Evolutionary conservation across 2,888 invertebrate genomes (phyloP), one percentile per base, ranked within the genome.

Genomic region (Leuctra nigra): DNA sequence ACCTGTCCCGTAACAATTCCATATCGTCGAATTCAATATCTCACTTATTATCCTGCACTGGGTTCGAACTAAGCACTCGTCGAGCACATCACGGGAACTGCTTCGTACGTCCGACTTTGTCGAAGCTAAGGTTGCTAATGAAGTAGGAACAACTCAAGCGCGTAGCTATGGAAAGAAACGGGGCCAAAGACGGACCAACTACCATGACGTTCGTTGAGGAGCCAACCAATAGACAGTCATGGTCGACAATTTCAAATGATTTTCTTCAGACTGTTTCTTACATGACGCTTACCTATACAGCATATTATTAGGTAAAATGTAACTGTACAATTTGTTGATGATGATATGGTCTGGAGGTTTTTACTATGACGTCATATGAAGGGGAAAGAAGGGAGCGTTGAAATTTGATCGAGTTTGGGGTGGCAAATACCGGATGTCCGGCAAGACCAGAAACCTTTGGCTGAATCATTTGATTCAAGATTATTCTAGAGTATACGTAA

Each of bases 241-340:
- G 11, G 9, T 41, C 16, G 41, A 18, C 41, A 16, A 38, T 38
- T 38, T 38, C 14, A 11, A 38, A 38, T 6, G n/a, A 18, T 41
- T 29, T 29, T 29, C 29, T 29, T 29, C 29, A 7, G 11, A 11
- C 29, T 29, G 29, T 29, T 29, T 29, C 29, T 29, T 29, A 7
- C 6, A 29, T 6, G 6, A 7, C 6, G 29, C 6, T 7, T 29
- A 25, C 48, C 29, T 25, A 25, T 29, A 50, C 22, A 20, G 44
- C 23, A 16, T 48, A 29, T 48, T 33, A n/a, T 29, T 48, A 29
- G 48, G 50, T 3, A 33, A 35, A 33, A 9, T 29, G 9, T 50
- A 50, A 50, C 50, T 50, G 50, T 50, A 35, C 29, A n/a, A n/a
- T 9, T 50, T 20, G 50, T 50, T 50, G 50, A 50, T 29, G 47